A percentile compares a stretch with the other conserved stretches of the same genome.
phyloP scores from a whole-genome alignment of 2,888 invertebrate species.

The Lasioglossum zephyrum region DNA sequence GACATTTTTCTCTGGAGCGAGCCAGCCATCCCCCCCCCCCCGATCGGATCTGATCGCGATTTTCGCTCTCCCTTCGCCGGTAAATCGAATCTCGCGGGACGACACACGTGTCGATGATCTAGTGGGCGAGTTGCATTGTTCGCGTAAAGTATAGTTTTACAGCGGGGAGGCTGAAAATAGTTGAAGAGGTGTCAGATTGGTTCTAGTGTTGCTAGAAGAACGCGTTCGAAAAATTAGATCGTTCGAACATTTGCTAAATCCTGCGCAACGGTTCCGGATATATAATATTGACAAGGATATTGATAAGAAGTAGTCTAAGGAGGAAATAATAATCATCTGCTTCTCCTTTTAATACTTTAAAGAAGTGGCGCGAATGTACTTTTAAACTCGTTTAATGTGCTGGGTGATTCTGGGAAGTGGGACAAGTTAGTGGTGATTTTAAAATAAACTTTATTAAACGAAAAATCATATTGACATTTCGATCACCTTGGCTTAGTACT shows the following conservation, averaged over 20 bases:
- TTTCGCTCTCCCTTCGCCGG: not conserved
- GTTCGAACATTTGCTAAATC: not conserved
- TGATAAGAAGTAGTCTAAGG: no score
- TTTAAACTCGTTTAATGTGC: no score
- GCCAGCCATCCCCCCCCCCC: no score
- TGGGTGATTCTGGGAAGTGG: no score
- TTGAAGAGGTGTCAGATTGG: not conserved
- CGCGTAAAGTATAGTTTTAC: not conserved
- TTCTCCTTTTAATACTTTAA: no score
- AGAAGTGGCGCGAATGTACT: no score
- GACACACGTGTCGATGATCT: not conserved
- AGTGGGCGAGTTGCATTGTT: not conserved
- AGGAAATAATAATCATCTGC: no score
- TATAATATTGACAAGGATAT: not conserved
- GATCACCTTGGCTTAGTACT: no score
- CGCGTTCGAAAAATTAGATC: not conserved
- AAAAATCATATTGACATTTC: no score
- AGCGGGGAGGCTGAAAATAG: not conserved
- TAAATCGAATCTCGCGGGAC: slow-evolving; percentile 3
- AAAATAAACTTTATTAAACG: no score
- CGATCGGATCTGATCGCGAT: slow-evolving; percentile 1
- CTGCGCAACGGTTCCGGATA: not conserved
- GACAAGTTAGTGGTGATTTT: no score
- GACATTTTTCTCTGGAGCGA: slow-evolving; percentile 27
- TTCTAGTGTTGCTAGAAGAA: not conserved